Evolutionary conservation across 64 coral and sea anemone species (phyloP).

Genomic region (Montipora efflorescens): DNA sequence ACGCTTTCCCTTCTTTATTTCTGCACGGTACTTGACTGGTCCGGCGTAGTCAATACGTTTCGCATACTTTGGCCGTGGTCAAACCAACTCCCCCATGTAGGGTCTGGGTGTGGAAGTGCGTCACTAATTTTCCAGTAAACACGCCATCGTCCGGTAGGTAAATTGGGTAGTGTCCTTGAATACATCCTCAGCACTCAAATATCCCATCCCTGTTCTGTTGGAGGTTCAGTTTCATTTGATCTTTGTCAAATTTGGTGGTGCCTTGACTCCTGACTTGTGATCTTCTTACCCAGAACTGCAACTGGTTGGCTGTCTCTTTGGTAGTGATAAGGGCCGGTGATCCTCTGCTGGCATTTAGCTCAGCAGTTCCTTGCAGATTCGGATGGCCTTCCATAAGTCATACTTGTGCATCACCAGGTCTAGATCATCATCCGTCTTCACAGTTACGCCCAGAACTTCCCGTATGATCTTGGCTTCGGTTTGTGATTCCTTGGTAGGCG

Average conservation of each 20-base stretch:
- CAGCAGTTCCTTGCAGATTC: constrained; percentile 22
- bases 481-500: constrained; percentile 32
- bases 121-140: constrained; percentile 66
- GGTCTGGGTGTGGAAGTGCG: constrained; percentile 30
- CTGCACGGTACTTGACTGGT: no score
- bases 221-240: constrained; percentile 51
- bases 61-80: constrained; percentile 65
- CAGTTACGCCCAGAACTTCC: constrained; percentile 22
- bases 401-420: constrained; percentile 41
- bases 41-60: constrained; percentile 29
- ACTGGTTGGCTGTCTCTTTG: constrained; percentile 24
- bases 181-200: constrained; percentile 56
- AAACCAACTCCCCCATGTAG: constrained; percentile 80
- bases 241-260: constrained; percentile 49
- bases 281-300: constrained; percentile 53
- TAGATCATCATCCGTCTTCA: constrained; percentile 26
- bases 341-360: constrained; percentile 21
- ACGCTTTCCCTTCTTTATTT: no score
- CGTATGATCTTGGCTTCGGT: constrained; percentile 14
- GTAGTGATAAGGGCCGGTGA: constrained; percentile 32
- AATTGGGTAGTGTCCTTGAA: constrained; percentile 51
- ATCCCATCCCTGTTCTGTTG: constrained; percentile 49
- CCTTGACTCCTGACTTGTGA: constrained; percentile 17
- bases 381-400: constrained; percentile 43
- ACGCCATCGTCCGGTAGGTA: constrained; percentile 31